Conservation (phyloP, 2,888 invertebrate species). For the Macrosoma leucophasiata region DNA sequence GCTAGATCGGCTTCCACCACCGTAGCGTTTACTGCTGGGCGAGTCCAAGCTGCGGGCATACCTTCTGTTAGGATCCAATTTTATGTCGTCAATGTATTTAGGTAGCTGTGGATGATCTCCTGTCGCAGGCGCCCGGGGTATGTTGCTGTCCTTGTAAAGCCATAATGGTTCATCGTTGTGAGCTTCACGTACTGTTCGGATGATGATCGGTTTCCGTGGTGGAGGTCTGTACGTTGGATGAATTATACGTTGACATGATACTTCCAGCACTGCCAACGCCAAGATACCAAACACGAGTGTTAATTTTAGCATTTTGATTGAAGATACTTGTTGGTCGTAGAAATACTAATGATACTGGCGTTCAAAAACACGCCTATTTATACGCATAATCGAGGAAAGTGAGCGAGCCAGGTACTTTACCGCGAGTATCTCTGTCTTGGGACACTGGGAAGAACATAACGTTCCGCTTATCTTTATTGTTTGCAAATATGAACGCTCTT, state of each 20-base stretch:
- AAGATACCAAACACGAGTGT: slow-evolving; percentile 20
- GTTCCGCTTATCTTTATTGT: too few species aligned
- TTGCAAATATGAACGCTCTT: too few species aligned
- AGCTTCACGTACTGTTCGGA: slow-evolving; percentile 29
- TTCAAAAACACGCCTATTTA: slow-evolving; percentile 24
- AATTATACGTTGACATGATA: slow-evolving; percentile 28
- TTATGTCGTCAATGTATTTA: slow-evolving; percentile 32
- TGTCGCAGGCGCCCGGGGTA: slow-evolving; percentile 29
- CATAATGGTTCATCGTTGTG: slow-evolving; percentile 27
- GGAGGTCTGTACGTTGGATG: slow-evolving; percentile 32
- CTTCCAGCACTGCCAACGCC: slow-evolving; percentile 26
- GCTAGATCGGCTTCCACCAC: slow-evolving; percentile 32
- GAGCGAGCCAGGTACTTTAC: slow-evolving; percentile 20
- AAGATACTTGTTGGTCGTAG: neutral
- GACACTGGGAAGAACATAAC: too few species aligned
- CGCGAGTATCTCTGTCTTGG: too few species aligned
- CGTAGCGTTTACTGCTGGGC: slow-evolving; percentile 33
- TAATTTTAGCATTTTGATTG: slow-evolving; percentile 25
- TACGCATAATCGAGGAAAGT: slow-evolving; percentile 19
- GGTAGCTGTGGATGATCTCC: slow-evolving; percentile 32
- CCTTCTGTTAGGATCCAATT: slow-evolving; percentile 31
- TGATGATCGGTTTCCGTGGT: slow-evolving; percentile 22
- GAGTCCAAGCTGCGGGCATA: slow-evolving; percentile 35
- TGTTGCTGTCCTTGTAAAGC: slow-evolving; percentile 28
- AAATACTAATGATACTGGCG: too few species aligned